phyloP scores from a whole-genome alignment of 2,113 vertebrate species.

The Osmerus eperlanus region DNA sequence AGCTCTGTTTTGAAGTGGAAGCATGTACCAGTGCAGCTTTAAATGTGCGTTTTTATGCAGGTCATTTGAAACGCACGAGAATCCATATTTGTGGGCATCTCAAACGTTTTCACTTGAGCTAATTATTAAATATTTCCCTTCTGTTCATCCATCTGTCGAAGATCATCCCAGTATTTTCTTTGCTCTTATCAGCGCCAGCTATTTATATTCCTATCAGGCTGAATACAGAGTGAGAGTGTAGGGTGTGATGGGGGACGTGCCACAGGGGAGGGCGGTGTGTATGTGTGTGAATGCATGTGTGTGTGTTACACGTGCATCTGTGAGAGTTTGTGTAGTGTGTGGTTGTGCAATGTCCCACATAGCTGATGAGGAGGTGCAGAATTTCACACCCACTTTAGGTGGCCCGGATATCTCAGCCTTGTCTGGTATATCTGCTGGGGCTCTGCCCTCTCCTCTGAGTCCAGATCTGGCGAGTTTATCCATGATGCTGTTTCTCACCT shows the following conservation, averaged over 20 bases:
- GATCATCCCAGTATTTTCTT: not conserved
- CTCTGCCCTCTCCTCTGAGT: not conserved
- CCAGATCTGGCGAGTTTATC: not conserved
- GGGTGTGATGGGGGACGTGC: not conserved
- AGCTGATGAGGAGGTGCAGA: constrained; percentile 1
- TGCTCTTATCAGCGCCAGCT: not conserved
- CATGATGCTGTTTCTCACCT: not conserved
- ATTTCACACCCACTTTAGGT: constrained; percentile 15
- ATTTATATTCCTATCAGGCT: not conserved
- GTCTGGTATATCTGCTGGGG: not conserved
- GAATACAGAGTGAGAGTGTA: not conserved
- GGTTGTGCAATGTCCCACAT: constrained; percentile 11
- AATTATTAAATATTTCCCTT: too few relatives aligned
- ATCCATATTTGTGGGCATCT: too few relatives aligned
- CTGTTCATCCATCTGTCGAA: not conserved
- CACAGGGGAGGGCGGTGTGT: not conserved
- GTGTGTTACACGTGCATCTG: not conserved
- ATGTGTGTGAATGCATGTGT: not conserved
- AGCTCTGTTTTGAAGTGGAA: not conserved
- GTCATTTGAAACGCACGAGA: too few relatives aligned
- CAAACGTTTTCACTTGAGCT: too few relatives aligned
- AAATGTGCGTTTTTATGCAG: too few relatives aligned
- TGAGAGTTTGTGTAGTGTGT: not conserved
- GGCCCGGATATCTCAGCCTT: not conserved
- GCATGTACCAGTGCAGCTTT: too few relatives aligned